phyloP scores from a whole-genome alignment of 2,113 vertebrate genomes.

The Gavia stellata region DNA sequence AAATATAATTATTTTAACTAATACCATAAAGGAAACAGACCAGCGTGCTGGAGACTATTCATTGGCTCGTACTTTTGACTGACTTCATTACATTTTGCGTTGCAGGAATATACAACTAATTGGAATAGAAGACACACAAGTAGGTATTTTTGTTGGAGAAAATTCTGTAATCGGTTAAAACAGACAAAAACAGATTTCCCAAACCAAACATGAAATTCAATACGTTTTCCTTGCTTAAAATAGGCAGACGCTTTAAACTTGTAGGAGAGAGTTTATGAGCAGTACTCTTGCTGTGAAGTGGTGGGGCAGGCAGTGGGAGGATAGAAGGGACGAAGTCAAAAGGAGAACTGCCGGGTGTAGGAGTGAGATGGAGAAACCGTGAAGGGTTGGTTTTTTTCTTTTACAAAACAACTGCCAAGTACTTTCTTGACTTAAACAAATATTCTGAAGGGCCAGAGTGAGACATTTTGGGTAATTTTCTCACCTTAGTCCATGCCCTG shows the following conservation, averaged over 20 bases:
- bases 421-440: background rate
- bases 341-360: background rate
- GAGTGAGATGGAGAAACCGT: background rate
- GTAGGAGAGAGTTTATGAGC: background rate
- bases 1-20: background rate
- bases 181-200: constrained; percentile 14
- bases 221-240: background rate
- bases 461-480: background rate
- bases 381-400: background rate
- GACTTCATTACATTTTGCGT: background rate
- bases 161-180: background rate
- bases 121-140: constrained; percentile 7
- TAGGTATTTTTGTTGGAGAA: background rate
- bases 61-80: background rate
- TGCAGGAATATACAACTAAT: background rate
- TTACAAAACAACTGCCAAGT: background rate
- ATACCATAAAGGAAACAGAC: background rate
- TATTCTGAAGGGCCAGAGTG: background rate
- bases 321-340: background rate
- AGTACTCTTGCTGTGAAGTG: background rate
- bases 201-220: background rate
- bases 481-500: background rate
- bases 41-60: background rate
- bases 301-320: background rate
- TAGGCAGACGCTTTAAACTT: background rate